Conservation (phyloP, 2,797 vertebrate genomes). For the Sciurus carolinensis region DNA sequence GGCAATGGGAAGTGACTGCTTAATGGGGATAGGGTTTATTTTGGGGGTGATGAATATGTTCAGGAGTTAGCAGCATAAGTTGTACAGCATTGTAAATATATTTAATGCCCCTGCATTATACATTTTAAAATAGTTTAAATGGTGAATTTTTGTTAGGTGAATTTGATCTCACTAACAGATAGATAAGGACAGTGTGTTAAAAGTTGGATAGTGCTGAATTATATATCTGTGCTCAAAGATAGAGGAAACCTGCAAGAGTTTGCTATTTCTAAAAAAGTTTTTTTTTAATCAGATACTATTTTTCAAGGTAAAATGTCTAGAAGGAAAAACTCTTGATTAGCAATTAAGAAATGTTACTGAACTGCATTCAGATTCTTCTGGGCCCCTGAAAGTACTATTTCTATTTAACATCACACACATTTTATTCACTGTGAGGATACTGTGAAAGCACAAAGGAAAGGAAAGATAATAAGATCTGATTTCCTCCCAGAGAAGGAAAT, state of each 20-base stretch:
- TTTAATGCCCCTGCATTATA: neutral
- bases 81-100: neutral
- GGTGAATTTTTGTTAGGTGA: neutral
- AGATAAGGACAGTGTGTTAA: neutral
- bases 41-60: neutral
- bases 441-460: neutral
- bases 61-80: neutral
- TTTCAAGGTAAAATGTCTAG: conserved; percentile 5
- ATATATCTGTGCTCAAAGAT: neutral
- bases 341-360: neutral
- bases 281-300: neutral
- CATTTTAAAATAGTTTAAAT: neutral
- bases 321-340: neutral
- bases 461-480: neutral
- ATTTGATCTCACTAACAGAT: neutral
- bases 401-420: neutral
- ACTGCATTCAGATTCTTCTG: neutral
- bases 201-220: neutral
- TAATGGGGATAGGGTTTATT: neutral
- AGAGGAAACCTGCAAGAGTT: neutral
- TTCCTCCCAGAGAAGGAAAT: neutral
- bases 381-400: neutral
- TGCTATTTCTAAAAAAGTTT: neutral
- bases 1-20: neutral
- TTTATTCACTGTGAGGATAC: conserved; percentile 11